These are phyloP conservation scores for Rotaria socialis DNA, from an alignment of 2,888 invertebrate genomes.

Conservation along the genomic window DNA sequence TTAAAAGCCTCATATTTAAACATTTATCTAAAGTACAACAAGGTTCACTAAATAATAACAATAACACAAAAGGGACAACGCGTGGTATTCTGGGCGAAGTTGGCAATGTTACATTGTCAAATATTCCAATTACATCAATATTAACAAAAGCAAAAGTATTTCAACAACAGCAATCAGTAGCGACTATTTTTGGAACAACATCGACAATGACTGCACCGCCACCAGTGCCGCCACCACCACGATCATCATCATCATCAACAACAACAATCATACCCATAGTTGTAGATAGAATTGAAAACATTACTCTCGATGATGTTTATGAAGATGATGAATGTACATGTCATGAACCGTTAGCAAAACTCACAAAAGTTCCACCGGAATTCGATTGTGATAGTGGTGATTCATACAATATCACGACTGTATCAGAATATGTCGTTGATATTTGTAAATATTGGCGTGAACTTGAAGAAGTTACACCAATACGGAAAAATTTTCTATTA, in stretches of 20 bases:
- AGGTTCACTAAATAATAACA: background rate
- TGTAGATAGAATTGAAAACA: background rate
- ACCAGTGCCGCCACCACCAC: background rate
- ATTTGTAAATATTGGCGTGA: conserved; percentile 34
- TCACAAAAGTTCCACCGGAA: background rate
- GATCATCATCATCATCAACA: background rate
- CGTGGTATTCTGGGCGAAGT: conserved; percentile 34
- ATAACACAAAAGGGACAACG: background rate
- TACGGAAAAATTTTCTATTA: background rate
- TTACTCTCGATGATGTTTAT: background rate
- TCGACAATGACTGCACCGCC: background rate
- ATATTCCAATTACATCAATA: background rate
- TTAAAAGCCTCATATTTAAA: background rate
- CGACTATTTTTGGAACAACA: background rate
- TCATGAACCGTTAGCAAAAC: no score
- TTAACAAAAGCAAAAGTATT: background rate
- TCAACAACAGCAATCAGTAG: background rate
- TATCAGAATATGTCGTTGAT: background rate
- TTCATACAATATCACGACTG: background rate
- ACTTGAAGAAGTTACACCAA: background rate
- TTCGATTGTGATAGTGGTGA: conserved; percentile 31
- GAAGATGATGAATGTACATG: background rate
- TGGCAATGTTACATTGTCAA: background rate
- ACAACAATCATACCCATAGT: background rate
- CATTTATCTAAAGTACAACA: background rate